Conservation (phyloP, 2,888 invertebrate species). For the Pollenia amentaria region DNA sequence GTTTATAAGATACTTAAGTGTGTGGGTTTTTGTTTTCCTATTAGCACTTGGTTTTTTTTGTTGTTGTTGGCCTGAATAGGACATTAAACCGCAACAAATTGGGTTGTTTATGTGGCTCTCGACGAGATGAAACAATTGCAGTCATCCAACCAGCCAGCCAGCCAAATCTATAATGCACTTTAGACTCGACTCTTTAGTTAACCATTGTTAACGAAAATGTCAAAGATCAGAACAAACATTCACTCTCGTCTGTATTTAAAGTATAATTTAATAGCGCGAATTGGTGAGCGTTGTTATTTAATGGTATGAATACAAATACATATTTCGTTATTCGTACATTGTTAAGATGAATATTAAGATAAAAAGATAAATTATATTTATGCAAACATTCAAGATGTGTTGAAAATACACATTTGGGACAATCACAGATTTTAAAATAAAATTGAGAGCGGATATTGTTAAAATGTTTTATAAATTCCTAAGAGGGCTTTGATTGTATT, state of each 20-base stretch:
- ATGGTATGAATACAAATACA: slow-evolving; percentile 5
- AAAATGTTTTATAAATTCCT: not conserved
- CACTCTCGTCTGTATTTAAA: slow-evolving; percentile 53
- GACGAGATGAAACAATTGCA: slow-evolving; percentile 64
- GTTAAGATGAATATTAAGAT: slow-evolving; percentile 64
- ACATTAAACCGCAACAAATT: slow-evolving; percentile 65
- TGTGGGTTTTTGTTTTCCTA: slow-evolving; percentile 62
- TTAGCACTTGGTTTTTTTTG: not conserved
- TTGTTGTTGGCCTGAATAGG: slow-evolving; percentile 40
- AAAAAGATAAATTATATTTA: slow-evolving; percentile 63
- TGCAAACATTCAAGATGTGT: slow-evolving; percentile 54
- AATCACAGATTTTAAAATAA: slow-evolving; percentile 2
- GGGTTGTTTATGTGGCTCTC: slow-evolving; percentile 62
- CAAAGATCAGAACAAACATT: slow-evolving; percentile 59
- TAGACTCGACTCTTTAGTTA: slow-evolving; percentile 66
- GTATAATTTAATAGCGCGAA: slow-evolving; percentile 69
- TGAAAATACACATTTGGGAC: slow-evolving; percentile 58
- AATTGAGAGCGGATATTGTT: not conserved
- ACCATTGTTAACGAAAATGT: slow-evolving; percentile 71
- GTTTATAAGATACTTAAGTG: slow-evolving; percentile 16
- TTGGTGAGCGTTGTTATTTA: slow-evolving; percentile 2
- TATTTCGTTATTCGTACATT: slow-evolving; percentile 34
- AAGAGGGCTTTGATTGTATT: not conserved
- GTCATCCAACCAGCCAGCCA: not conserved
- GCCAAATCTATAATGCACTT: slow-evolving; percentile 21